Conservation (phyloP, 2,888 invertebrate genomes). For the Syrphus vitripennis region DNA sequence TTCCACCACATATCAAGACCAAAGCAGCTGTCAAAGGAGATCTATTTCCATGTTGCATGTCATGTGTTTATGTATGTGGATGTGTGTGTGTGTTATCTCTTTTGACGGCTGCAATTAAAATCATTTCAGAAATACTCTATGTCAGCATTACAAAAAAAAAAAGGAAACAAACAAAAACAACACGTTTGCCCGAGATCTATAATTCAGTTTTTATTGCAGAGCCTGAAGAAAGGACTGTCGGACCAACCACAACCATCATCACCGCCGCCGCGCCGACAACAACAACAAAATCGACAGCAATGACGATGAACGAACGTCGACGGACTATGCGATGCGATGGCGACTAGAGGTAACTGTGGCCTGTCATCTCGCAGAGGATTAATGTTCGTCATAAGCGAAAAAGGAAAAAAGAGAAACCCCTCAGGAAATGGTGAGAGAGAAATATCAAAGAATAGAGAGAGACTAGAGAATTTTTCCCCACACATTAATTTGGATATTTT, state of each 20-base stretch:
- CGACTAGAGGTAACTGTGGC: slow-evolving; percentile 49
- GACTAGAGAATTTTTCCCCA: not conserved
- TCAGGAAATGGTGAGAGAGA: not conserved
- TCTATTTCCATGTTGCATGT: slow-evolving; percentile 68
- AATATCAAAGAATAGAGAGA: not conserved
- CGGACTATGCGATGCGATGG: not conserved
- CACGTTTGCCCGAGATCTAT: slow-evolving; percentile 48
- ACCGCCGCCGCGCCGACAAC: not conserved
- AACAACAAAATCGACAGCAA: not conserved
- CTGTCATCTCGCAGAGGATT: slow-evolving; percentile 62
- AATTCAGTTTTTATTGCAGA: slow-evolving; percentile 62
- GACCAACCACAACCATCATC: not conserved
- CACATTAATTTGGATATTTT: not conserved
- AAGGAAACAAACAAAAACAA: slow-evolving; percentile 5
- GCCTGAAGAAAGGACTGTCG: not conserved
- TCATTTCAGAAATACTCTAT: slow-evolving; percentile 45
- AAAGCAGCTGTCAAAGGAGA: slow-evolving; percentile 64
- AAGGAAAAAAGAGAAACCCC: slow-evolving; percentile 14
- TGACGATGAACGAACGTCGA: not conserved
- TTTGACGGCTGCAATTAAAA: slow-evolving; percentile 65
- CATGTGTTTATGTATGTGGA: not conserved
- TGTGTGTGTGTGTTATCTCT: slow-evolving; percentile 34
- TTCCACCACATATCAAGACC: slow-evolving; percentile 49
- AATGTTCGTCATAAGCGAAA: slow-evolving; percentile 52
- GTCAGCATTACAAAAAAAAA: not conserved